phyloP scores from a whole-genome alignment of 2,888 invertebrate genomes.

The Stenichneumon culpator region DNA sequence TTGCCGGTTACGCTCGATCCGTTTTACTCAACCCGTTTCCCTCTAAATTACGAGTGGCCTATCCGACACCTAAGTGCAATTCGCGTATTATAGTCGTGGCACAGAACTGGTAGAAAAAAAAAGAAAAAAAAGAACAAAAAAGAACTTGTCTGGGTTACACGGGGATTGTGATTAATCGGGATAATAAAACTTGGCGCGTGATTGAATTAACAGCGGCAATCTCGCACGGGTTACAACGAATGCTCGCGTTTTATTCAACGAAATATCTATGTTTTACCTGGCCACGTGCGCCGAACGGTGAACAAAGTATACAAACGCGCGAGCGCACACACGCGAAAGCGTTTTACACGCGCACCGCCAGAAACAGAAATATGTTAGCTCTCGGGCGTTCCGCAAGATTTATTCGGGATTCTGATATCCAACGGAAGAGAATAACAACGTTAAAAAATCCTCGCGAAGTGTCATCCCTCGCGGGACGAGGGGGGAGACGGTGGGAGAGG shows the following conservation, averaged over 20 bases:
- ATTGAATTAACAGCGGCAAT: conserved; percentile 70
- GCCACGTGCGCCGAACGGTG: conserved; percentile 58
- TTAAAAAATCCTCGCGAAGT: conserved; percentile 68
- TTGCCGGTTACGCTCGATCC: conserved; percentile 64
- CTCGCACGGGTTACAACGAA: conserved; percentile 67
- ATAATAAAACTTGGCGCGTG: conserved; percentile 70
- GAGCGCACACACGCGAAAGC: conserved; percentile 32
- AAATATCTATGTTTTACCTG: conserved; percentile 55
- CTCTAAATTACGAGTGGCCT: conserved; percentile 62
- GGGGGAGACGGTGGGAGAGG: neutral
- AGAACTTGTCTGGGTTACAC: neutral
- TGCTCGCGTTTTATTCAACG: conserved; percentile 40
- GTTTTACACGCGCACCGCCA: conserved; percentile 52
- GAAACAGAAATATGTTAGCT: conserved; percentile 35
- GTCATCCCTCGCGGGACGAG: conserved; percentile 45
- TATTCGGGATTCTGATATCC: conserved; percentile 67
- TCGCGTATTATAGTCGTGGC: conserved; percentile 54
- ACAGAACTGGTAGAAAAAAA: conserved; percentile 12
- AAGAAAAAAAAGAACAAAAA: conserved; percentile 11
- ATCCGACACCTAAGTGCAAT: conserved; percentile 64
- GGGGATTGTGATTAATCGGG: conserved; percentile 67
- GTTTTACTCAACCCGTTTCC: conserved; percentile 67
- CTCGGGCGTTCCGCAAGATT: conserved; percentile 64
- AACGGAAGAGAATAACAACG: conserved; percentile 68
- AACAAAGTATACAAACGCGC: conserved; percentile 35